These are phyloP conservation scores for Amazona guildingii DNA, from an alignment of 2,113 vertebrate genomes.

Conservation along the genomic window DNA sequence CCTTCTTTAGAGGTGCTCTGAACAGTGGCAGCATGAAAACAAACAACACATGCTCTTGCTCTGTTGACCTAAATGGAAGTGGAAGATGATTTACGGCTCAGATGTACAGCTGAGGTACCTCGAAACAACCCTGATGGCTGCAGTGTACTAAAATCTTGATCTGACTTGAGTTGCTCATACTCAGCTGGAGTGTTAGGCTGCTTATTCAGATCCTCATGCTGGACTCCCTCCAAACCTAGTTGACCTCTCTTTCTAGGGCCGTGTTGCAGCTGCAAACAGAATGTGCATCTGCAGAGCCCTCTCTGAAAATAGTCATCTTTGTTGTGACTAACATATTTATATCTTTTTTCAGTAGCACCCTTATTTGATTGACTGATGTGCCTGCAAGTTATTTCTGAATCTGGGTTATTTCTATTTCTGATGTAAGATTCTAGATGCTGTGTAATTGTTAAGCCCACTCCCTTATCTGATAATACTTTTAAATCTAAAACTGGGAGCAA, in stretches of 20 bases:
- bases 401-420: constrained; percentile 69
- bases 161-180: neutral
- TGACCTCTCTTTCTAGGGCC: constrained; percentile 18
- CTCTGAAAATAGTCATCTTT: constrained; percentile 72
- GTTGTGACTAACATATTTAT: constrained; percentile 72
- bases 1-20: neutral
- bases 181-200: neutral
- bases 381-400: constrained; percentile 73
- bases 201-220: neutral
- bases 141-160: neutral
- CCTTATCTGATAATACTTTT: constrained; percentile 62
- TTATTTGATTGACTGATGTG: constrained; percentile 72
- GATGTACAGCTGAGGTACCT: neutral
- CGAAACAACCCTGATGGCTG: neutral
- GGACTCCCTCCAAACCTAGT: constrained; percentile 19
- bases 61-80: neutral
- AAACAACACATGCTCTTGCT: neutral
- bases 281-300: constrained; percentile 33
- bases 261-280: constrained; percentile 58
- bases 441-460: constrained; percentile 28
- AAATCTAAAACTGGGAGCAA: constrained; percentile 41
- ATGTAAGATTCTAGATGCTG: constrained; percentile 50
- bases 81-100: neutral
- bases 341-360: constrained; percentile 55
- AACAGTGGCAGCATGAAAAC: neutral